Evolutionary conservation across 1,140 invertebrate species (phyloP).

Genomic region (Drosophila busckii): DNA sequence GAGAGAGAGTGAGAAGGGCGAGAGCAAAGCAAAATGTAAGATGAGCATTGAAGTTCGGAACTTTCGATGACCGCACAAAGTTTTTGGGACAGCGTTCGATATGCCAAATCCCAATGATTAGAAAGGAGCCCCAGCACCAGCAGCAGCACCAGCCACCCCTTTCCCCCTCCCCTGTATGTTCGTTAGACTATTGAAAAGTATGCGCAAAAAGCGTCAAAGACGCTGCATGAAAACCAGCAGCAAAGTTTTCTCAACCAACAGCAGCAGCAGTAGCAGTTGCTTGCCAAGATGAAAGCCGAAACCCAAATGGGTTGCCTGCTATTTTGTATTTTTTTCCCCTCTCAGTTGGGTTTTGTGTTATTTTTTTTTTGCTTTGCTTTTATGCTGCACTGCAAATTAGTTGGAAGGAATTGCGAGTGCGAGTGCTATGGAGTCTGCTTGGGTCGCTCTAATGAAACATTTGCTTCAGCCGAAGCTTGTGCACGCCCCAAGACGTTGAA

Average conservation of each 20-base stretch:
- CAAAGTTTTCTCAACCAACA: constrained; percentile 56
- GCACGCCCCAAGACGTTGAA: constrained; percentile 45
- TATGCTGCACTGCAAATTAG: constrained; percentile 68
- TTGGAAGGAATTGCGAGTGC: constrained; percentile 22
- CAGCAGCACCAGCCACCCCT: no score
- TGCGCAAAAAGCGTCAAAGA: constrained; percentile 57
- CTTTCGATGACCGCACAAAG: constrained; percentile 56
- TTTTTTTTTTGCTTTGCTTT: constrained; percentile 40
- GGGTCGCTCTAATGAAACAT: constrained; percentile 68
- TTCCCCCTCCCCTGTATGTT: no score
- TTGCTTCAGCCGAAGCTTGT: constrained; percentile 25
- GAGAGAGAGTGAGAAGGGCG: not conserved
- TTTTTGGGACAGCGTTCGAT: constrained; percentile 57
- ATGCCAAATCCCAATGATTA: constrained; percentile 66
- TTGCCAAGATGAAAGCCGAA: constrained; percentile 33
- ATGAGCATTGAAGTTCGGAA: constrained; percentile 31
- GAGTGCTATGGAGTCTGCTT: not conserved
- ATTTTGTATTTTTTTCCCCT: constrained; percentile 15
- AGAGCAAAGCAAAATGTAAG: not conserved
- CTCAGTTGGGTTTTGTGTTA: constrained; percentile 18
- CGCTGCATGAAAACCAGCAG: constrained; percentile 6
- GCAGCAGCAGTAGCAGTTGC: constrained; percentile 30
- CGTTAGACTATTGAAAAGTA: constrained; percentile 64
- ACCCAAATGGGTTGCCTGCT: constrained; percentile 13
- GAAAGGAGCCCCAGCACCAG: constrained; percentile 34